phyloP scores from a whole-genome alignment of 2,888 invertebrate genomes.

The Aphodius sticticus region DNA sequence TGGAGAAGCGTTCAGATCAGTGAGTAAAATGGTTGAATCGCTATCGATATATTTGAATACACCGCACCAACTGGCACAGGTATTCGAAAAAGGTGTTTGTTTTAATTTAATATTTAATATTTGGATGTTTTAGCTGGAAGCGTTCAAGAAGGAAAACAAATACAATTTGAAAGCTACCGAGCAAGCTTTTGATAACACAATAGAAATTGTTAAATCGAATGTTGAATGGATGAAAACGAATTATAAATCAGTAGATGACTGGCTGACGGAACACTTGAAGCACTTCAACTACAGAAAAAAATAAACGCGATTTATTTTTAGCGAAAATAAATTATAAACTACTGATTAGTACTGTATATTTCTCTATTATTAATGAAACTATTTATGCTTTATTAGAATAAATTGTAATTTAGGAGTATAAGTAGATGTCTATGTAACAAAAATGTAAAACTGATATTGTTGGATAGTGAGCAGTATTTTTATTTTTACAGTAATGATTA shows the following conservation, averaged over 20 bases:
- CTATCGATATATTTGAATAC: constrained; percentile 65
- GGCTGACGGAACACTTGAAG: constrained; percentile 45
- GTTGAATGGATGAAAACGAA: constrained; percentile 67
- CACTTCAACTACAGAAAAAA: constrained; percentile 21
- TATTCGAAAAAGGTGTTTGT: constrained; percentile 38
- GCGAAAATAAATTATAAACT: constrained; percentile 9
- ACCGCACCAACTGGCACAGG: constrained; percentile 56
- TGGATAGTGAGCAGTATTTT: background rate
- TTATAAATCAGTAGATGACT: constrained; percentile 57
- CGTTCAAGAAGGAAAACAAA: constrained; percentile 57
- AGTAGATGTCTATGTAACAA: background rate
- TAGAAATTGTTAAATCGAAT: constrained; percentile 64
- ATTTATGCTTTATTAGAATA: constrained; percentile 21
- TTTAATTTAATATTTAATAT: constrained; percentile 5
- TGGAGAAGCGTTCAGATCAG: constrained; percentile 65
- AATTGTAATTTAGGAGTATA: background rate
- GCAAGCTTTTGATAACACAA: constrained; percentile 62
- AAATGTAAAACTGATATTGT: background rate
- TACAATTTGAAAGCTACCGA: constrained; percentile 62
- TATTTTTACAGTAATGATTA: background rate
- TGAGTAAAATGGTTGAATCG: constrained; percentile 64
- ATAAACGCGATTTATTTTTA: background rate
- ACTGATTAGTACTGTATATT: constrained; percentile 11
- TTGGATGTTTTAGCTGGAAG: constrained; percentile 54
- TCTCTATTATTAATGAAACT: constrained; percentile 13